Conservation (phyloP, 2,797 vertebrate genomes). For the Sebastes wilsoni region DNA sequence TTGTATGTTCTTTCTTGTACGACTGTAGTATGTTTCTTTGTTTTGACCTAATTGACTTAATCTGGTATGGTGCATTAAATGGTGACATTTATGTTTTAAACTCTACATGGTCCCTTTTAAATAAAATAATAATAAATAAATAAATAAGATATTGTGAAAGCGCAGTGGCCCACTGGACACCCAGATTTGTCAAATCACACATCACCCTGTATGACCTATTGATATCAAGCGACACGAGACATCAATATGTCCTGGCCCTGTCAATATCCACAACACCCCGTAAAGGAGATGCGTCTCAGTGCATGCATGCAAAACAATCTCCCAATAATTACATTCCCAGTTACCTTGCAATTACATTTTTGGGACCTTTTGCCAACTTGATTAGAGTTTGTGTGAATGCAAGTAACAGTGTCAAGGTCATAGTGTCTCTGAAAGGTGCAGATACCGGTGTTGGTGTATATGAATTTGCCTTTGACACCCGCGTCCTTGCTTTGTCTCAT, state of each 20-base stretch:
- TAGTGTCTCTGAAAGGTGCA: background rate
- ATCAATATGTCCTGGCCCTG: slow-evolving; percentile 50
- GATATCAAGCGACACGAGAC: slow-evolving; percentile 44
- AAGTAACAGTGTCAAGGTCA: slow-evolving; percentile 28
- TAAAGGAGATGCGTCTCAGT: background rate
- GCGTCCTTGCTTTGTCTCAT: background rate
- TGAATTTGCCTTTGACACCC: slow-evolving; percentile 3
- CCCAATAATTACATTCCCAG: slow-evolving; percentile 12
- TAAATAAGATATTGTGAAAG: slow-evolving; percentile 28
- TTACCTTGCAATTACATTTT: slow-evolving; percentile 29
- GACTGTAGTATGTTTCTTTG: too few species aligned
- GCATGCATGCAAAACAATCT: slow-evolving; percentile 9
- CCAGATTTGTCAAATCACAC: slow-evolving; percentile 36
- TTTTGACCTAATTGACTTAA: too few species aligned
- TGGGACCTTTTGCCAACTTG: background rate
- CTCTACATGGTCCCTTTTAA: too few species aligned
- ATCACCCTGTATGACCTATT: slow-evolving; percentile 51
- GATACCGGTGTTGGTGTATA: background rate
- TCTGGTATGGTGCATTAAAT: too few species aligned
- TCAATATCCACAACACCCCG: slow-evolving; percentile 35
- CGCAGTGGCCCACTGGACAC: slow-evolving; percentile 8
- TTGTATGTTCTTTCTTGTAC: too few species aligned
- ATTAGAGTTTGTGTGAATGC: slow-evolving; percentile 28
- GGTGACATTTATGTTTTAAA: too few species aligned
- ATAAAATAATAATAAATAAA: too few species aligned